These are phyloP conservation scores for Hermaeophaga mercurialis DNA, from an alignment of 2,888 invertebrate species.

Conservation along the genomic window DNA sequence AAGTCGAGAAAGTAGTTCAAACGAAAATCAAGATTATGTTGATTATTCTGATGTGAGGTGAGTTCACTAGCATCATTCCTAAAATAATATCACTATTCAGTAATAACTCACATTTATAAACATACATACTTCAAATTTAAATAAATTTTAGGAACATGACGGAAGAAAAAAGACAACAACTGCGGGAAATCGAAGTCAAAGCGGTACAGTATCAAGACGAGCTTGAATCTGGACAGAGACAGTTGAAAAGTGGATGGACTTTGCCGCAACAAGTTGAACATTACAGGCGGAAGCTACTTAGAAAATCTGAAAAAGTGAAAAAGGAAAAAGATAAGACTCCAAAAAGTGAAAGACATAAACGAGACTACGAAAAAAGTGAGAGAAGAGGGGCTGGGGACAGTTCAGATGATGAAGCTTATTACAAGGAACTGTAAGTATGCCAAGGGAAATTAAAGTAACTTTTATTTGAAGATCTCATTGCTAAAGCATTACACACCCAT, in stretches of 20 bases:
- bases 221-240: constrained; percentile 82
- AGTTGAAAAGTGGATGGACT: constrained; percentile 74
- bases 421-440: constrained; percentile 56
- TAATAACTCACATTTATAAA: too few relatives aligned
- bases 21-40: constrained; percentile 53
- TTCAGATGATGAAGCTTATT: constrained; percentile 55
- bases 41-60: constrained; percentile 56
- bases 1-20: constrained; percentile 53
- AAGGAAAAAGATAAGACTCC: constrained; percentile 51
- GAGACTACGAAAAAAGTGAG: constrained; percentile 54
- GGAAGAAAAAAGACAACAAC: constrained; percentile 73
- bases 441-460: constrained; percentile 27
- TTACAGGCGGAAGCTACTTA: constrained; percentile 85
- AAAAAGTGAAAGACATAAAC: constrained; percentile 52
- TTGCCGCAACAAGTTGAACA: constrained; percentile 86
- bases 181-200: constrained; percentile 94
- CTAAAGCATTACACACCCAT: constrained; percentile 8
- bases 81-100: too few relatives aligned
- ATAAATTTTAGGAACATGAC: constrained; percentile 62
- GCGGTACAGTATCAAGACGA: constrained; percentile 96
- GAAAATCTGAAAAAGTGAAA: constrained; percentile 64
- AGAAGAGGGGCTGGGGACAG: constrained; percentile 45
- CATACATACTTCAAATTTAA: too few relatives aligned
- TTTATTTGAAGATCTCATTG: constrained; percentile 6
- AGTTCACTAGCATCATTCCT: constrained; percentile 3